Evolutionary conservation across 1,140 invertebrate species (phyloP), one percentile per base, ranked within the genome.

Genomic region (Trachymyrmex cornetzi): DNA sequence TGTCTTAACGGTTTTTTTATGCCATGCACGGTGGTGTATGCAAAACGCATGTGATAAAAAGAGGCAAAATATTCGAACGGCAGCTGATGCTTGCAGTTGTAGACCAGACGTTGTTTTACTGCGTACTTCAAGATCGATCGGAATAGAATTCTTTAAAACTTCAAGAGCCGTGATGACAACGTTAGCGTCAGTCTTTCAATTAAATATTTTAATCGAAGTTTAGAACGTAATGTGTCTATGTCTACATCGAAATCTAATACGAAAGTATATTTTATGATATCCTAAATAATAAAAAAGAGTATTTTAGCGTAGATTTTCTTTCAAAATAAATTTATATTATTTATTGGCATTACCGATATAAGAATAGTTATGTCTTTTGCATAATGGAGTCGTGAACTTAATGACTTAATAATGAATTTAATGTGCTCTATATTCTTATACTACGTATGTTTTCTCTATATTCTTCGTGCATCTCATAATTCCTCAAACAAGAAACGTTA

Each of bases 1-100:
- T 82, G 79, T 82, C 79, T 71, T 63, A 55, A 53, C 53, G 24
- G 30, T 57, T 82, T 81, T 82, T 82, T 81, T 16, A 72, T 82
- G 34, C 53, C 34, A 53, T 22, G 30, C 30, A 81, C 9, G 22
- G 30, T 11, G 22, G 24, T 55, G 30, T 81, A 82, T 72, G 79
- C 53, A 82, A 82, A 82, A 72, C 22, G 34, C 79, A 22, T 38
- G 34, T 55, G 53, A 59, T 71, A 82, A 82, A 72, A 59, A 72
- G 79, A 72, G 16, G 48, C n/a, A 24, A 71, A 38, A 38, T 71
- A 72, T 38, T 7, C 34, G 19, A 82, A 82, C 66, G 22, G 38
- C 80, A 74, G 67, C 80, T 82, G 69, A 82, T 74, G 80, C 48
- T 74, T 59, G 67, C 67, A 59, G 66, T 82, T 22, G 34, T 50